phyloP scores from a whole-genome alignment of 1,140 invertebrate genomes.

The Drosophila auraria region DNA sequence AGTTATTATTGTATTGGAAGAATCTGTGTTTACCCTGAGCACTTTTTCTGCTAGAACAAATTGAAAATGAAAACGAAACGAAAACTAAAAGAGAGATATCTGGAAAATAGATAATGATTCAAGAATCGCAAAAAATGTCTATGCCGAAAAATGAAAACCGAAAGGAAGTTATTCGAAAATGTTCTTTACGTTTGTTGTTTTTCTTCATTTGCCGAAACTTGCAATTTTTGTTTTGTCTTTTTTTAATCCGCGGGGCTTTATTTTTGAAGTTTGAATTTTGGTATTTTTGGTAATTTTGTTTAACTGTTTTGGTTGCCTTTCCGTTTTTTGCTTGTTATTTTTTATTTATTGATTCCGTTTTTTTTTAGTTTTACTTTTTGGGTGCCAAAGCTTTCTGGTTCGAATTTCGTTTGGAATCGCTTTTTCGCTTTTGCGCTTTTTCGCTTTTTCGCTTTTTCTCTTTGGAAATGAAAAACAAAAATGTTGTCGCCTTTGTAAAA shows the following conservation, averaged over 20 bases:
- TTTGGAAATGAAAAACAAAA: conserved; percentile 42
- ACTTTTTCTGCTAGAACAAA: conserved; percentile 78
- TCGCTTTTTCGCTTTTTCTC: conserved; percentile 3
- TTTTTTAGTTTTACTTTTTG: conserved; percentile 45
- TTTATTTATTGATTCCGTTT: conserved; percentile 29
- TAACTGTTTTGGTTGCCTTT: conserved; percentile 33
- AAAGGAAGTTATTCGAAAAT: conserved; percentile 54
- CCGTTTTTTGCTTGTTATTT: conserved; percentile 18
- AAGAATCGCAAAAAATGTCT: conserved; percentile 37
- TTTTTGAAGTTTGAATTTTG: conserved; percentile 57
- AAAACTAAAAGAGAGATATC: conserved; percentile 17
- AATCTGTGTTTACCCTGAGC: conserved; percentile 84
- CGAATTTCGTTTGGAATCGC: conserved; percentile 31
- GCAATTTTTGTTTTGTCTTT: conserved; percentile 43
- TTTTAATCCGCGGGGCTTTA: conserved; percentile 9
- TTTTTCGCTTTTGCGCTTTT: not conserved
- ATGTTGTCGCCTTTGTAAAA: conserved; percentile 23
- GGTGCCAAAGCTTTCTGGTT: conserved; percentile 74
- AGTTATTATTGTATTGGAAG: conserved; percentile 82
- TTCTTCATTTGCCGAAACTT: conserved; percentile 70
- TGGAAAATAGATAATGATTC: conserved; percentile 9
- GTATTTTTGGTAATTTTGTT: conserved; percentile 32
- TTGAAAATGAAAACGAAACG: conserved; percentile 45
- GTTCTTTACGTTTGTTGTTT: conserved; percentile 12
- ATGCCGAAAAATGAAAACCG: conserved; percentile 63